phyloP scores from a whole-genome alignment of 2,797 vertebrate genomes.

The Antrozous pallidus region DNA sequence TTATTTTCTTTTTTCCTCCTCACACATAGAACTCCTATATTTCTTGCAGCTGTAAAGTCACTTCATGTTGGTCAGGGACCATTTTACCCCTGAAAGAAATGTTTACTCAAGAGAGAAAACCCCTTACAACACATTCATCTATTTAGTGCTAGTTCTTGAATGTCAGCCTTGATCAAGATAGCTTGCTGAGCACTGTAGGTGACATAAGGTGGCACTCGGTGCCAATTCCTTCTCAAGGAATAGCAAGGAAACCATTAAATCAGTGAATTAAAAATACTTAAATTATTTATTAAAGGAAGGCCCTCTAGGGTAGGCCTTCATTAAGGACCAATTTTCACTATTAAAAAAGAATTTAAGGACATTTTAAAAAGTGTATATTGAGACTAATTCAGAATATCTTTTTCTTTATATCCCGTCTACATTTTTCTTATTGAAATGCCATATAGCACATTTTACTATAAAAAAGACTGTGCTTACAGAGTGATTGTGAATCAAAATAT shows the following conservation, averaged over 20 bases:
- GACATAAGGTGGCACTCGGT: neutral
- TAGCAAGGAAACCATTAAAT: neutral
- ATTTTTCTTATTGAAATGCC: neutral
- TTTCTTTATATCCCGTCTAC: neutral
- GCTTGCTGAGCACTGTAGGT: neutral
- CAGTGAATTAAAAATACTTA: conserved; percentile 29
- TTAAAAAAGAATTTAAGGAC: conserved; percentile 21
- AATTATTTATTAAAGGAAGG: conserved; percentile 47
- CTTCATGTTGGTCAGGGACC: no score
- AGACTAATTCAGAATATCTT: neutral
- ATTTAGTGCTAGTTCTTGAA: neutral
- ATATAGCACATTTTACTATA: neutral
- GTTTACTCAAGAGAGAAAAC: neutral
- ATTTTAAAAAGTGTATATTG: neutral
- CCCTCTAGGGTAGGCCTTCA: neutral
- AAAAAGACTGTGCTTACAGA: neutral
- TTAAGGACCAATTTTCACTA: conserved; percentile 20
- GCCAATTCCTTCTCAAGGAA: neutral
- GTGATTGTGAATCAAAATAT: neutral
- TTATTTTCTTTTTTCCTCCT: no score
- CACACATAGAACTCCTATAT: no score
- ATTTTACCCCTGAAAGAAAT: no score
- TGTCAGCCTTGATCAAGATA: neutral
- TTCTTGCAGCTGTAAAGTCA: no score
- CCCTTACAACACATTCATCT: neutral